These are phyloP conservation scores for Enchytraeus crypticus DNA, from an alignment of 2,888 invertebrate genomes.

Conservation along the genomic window DNA sequence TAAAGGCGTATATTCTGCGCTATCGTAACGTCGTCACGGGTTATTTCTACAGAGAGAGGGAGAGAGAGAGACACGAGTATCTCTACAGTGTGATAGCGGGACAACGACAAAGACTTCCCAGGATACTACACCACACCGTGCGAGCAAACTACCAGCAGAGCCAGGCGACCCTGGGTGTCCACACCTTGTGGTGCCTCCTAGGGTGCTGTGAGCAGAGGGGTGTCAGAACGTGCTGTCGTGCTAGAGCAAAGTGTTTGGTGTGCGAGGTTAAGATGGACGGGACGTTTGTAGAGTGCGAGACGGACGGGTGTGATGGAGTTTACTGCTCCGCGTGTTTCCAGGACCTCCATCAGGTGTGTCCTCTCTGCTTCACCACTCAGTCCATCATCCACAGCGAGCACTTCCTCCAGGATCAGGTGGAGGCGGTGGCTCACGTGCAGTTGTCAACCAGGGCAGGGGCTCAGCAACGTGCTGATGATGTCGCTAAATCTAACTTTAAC, in stretches of 20 bases:
- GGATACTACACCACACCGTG: constrained; percentile 20
- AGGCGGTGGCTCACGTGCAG: background rate
- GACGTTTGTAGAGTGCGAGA: constrained; percentile 22
- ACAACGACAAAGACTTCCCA: constrained; percentile 23
- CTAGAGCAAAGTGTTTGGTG: constrained; percentile 22
- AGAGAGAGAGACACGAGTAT: constrained; percentile 26
- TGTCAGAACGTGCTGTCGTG: constrained; percentile 12
- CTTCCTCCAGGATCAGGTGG: too few species aligned
- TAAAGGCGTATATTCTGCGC: constrained; percentile 28
- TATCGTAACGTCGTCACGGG: constrained; percentile 25
- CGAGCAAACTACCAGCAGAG: constrained; percentile 19
- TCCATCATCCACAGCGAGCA: too few species aligned
- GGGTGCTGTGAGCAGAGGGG: constrained; percentile 1
- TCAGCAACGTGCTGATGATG: too few species aligned
- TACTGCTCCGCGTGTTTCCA: constrained; percentile 26
- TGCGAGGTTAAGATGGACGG: constrained; percentile 21
- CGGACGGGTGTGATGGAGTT: constrained; percentile 24
- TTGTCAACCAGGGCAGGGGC: too few species aligned
- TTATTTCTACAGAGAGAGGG: constrained; percentile 29
- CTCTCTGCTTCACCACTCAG: too few species aligned
- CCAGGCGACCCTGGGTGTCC: constrained; percentile 14
- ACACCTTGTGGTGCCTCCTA: constrained; percentile 16
- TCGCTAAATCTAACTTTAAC: too few species aligned
- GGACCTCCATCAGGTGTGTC: constrained; percentile 25
- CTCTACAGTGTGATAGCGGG: constrained; percentile 26